A percentile compares a stretch with the other conserved stretches of the same genome.
These are phyloP conservation scores for Lycaena phlaeas DNA, from an alignment of 2,888 invertebrate genomes.

Conservation along the genomic window DNA sequence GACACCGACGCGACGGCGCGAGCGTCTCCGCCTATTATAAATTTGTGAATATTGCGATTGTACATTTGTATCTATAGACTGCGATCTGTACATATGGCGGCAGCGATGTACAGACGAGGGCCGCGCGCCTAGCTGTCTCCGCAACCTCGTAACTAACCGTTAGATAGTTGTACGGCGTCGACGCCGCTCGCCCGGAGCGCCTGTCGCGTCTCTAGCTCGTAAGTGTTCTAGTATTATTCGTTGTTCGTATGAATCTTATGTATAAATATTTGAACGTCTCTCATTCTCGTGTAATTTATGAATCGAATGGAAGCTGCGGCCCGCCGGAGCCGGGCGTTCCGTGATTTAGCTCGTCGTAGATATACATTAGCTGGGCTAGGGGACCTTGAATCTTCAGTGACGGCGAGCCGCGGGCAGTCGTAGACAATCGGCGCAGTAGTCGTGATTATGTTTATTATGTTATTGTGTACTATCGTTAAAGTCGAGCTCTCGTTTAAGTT, in stretches of 20 bases:
- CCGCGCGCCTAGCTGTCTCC: slow-evolving; percentile 21
- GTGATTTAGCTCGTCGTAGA: slow-evolving; percentile 69
- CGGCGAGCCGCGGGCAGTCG: slow-evolving; percentile 66
- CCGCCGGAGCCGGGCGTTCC: slow-evolving; percentile 47
- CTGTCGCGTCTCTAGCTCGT: slow-evolving; percentile 53
- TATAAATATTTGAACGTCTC: slow-evolving; percentile 72
- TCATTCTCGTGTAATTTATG: slow-evolving; percentile 71
- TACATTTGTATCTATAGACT: slow-evolving; percentile 67
- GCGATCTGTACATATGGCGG: slow-evolving; percentile 49
- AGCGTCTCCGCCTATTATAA: slow-evolving; percentile 48
- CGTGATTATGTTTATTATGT: slow-evolving; percentile 60
- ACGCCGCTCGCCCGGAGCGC: slow-evolving; percentile 44
- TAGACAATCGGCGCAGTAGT: slow-evolving; percentile 72
- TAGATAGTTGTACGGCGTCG: slow-evolving; percentile 30
- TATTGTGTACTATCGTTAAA: slow-evolving; percentile 55
- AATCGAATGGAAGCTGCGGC: slow-evolving; percentile 59
- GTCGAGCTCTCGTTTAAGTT: slow-evolving; percentile 72
- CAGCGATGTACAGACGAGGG: slow-evolving; percentile 58
- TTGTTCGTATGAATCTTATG: slow-evolving; percentile 72
- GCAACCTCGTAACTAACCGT: slow-evolving; percentile 4
- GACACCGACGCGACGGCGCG: slow-evolving; percentile 27
- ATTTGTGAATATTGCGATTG: slow-evolving; percentile 67
- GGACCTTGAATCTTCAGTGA: slow-evolving; percentile 70
- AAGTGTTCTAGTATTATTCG: slow-evolving; percentile 73
- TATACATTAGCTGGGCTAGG: slow-evolving; percentile 72